A percentile compares a stretch with the other conserved stretches of the same genome.
phyloP scores from a whole-genome alignment of 2,888 invertebrate genomes.

The Polymixis lichenea region DNA sequence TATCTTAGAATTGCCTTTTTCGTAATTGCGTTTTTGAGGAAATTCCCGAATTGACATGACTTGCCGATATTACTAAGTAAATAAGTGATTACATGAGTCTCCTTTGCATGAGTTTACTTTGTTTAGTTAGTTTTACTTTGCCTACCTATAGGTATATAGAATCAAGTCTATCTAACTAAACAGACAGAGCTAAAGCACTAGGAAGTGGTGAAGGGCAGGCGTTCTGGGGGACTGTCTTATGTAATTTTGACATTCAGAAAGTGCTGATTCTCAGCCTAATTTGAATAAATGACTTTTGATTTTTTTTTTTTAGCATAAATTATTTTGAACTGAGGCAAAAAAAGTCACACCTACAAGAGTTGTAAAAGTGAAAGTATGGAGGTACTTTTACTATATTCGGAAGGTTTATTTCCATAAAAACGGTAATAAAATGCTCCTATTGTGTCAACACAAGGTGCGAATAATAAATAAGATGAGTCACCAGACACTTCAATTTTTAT shows the following conservation, averaged over 20 bases:
- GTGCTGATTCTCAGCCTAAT: too few species aligned
- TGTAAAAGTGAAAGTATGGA: constrained; percentile 21
- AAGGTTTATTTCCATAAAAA: constrained; percentile 16
- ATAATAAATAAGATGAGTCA: constrained; percentile 35
- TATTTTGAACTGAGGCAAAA: background rate
- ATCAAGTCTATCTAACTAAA: too few species aligned
- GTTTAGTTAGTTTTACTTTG: too few species aligned
- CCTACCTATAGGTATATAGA: too few species aligned
- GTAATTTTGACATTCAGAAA: too few species aligned
- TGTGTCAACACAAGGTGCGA: constrained; percentile 11
- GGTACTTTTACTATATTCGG: background rate
- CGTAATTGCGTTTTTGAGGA: background rate
- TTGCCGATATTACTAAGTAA: background rate
- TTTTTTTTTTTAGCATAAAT: too few species aligned
- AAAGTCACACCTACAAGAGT: background rate
- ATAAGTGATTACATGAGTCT: constrained; percentile 19
- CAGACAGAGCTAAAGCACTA: too few species aligned
- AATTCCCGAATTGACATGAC: constrained; percentile 5
- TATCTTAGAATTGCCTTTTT: background rate
- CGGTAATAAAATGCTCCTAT: constrained; percentile 5
- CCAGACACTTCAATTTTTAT: constrained; percentile 23
- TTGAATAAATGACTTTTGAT: too few species aligned
- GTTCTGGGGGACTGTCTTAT: too few species aligned
- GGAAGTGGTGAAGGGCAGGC: too few species aligned
- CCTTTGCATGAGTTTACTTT: constrained; percentile 6